Percentiles rank a stretch among this genome's conserved stretches.
Evolutionary conservation across 1,140 invertebrate species (phyloP).

Genomic region (Sesamia nonagrioides): DNA sequence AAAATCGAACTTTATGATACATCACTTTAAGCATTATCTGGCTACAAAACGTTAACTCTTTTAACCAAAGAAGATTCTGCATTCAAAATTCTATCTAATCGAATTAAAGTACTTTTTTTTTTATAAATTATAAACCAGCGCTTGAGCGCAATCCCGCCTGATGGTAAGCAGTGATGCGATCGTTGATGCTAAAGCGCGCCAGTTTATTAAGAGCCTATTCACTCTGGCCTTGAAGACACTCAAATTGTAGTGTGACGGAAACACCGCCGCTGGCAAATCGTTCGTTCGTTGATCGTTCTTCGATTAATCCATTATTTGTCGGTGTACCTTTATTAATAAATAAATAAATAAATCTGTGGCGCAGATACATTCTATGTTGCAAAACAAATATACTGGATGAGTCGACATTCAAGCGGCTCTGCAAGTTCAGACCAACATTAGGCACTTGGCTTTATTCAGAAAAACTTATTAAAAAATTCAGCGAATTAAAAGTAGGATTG

Average conservation of each 20-base stretch:
- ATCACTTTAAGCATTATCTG: background rate
- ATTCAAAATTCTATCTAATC: background rate
- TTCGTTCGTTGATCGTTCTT: background rate
- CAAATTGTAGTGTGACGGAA: too few species aligned
- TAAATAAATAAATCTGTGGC: too few species aligned
- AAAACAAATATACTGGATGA: constrained; percentile 15
- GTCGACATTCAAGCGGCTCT: constrained; percentile 18
- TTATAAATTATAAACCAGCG: too few species aligned
- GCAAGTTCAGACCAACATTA: constrained; percentile 23
- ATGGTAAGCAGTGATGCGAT: too few species aligned
- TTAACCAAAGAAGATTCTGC: background rate
- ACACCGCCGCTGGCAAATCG: too few species aligned
- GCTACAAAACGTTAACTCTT: background rate
- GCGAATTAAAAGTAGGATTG: constrained; percentile 30
- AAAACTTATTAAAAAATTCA: constrained; percentile 21
- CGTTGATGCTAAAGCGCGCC: too few species aligned
- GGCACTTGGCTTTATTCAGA: constrained; percentile 15
- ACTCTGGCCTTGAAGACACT: too few species aligned
- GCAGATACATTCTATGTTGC: constrained; percentile 24
- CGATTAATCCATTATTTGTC: constrained; percentile 1
- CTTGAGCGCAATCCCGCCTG: too few species aligned
- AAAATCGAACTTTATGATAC: constrained; percentile 42
- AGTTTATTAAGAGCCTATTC: too few species aligned
- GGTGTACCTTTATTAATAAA: too few species aligned
- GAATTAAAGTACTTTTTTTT: too few species aligned